Evolutionary conservation across 2,888 invertebrate genomes (phyloP), one percentile per base, ranked within the genome.

Genomic region (Drosophila recens): DNA sequence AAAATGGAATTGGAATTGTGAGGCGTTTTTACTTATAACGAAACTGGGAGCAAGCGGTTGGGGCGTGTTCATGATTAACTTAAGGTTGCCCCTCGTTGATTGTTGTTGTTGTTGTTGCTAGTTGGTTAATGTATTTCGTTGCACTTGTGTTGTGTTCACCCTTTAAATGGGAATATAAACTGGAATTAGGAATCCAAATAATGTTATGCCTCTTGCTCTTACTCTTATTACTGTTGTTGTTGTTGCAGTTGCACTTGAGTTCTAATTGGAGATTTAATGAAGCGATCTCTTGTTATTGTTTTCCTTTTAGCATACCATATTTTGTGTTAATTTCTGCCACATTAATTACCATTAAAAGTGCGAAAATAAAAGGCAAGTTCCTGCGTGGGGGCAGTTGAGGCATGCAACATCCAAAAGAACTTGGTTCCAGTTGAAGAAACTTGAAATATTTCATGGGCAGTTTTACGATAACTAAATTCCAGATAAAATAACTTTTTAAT

Each of bases 11-110:
- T 5, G 74, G 30, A 57, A 42, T 66, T 48, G 56, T 58, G 72
- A 45, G 40, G 59, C 34, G 57, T 51, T 80, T 30, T 30, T 27
- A 27, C 23, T 27, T 64, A 45, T 48, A 64, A 52, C 45, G 59
- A 61, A 56, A 52, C 66, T 46, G 64, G 42, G 73, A 82, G 80
- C 78, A 69, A 30, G 30, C 30, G 5, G 27, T 59, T 78, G 84
- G 79, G 89, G 87, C 81, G 82, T 86, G 89, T 56, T 66, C 66
- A 67, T 81, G 70, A 67, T 82, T 80, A 86, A 77, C 73, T 83
- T 88, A 83, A 82, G 30, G 34, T 54, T 64, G 67, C 56, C 53
- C 56, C 56, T 43, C 27, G 34, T 9, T 30, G 13, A 15, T 40
- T 66, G 27, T 33, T 58, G 70, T 63, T 67, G 74, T 56, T 68